Evolutionary conservation across 2,888 invertebrate species (phyloP), one percentile per base, ranked within the genome.

Genomic region (Lithosia quadra): DNA sequence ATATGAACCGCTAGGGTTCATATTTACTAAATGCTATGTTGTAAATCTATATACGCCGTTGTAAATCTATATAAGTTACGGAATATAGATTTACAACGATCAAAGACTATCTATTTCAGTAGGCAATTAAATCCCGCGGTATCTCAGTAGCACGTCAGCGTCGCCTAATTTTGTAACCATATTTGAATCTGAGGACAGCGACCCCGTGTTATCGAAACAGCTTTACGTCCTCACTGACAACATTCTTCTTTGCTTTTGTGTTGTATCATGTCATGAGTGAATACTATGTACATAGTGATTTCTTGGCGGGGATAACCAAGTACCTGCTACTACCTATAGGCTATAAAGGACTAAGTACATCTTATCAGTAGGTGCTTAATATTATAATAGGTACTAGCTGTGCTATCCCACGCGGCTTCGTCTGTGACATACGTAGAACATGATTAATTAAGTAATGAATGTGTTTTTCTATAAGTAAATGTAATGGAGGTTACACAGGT

Each of bases 141-240:
- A 87, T 89, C 85, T 86, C 82, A 81, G 82, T 73, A 83, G 74
- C 75, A 63, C 83, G 81, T 84, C 39, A 34, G 34, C 63, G 63
- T 56, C 83, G 82, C 84, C 86, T 88, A 86, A 89, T 86, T 89
- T 86, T 83, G 83, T 86, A 82, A 63, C 43, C 83, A 86, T 87
- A 83, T 85, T 84, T 77, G 76, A 86, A 83, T 80, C 79, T 84
- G 80, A 83, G 92, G 90, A 86, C 90, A 86, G 71, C 85, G 91
- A 88, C 88, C 89, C 81, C 81, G 78, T 73, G 83, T 85, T 88
- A 88, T 86, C 85, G 71, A 85, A 79, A 84, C 84, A 85, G 83
- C 74, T 84, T 84, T 74, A 79, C 82, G 78, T 79, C 70, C 80
- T 76, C 76, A 75, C 60, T 72, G 72, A 78, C 67, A 64, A 73